Conservation (phyloP, 2,888 invertebrate genomes). For the Buathra laborator region DNA sequence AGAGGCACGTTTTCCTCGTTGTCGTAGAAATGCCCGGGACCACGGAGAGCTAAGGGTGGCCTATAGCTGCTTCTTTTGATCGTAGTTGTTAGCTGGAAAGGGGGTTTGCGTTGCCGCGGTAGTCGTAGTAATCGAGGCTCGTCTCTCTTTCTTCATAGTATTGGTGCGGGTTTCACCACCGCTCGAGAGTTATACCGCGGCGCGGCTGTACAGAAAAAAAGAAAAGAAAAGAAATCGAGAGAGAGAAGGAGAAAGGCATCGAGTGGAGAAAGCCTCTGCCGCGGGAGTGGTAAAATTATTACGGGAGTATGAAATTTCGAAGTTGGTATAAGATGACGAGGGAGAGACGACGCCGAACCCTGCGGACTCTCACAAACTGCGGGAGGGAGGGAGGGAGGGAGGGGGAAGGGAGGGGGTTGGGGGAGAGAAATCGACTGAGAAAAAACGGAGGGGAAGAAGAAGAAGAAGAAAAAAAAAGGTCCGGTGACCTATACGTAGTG, state of each 20-base stretch:
- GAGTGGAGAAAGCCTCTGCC: not conserved
- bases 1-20: constrained; percentile 69
- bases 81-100: constrained; percentile 54
- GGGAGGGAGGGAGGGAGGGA: constrained; percentile 65
- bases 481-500: constrained; percentile 32
- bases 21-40: constrained; percentile 69
- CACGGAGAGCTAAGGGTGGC: constrained; percentile 48
- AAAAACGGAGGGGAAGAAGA: constrained; percentile 61
- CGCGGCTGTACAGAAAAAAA: constrained; percentile 7
- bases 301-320: constrained; percentile 83
- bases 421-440: constrained; percentile 62
- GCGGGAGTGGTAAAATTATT: constrained; percentile 78
- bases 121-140: constrained; percentile 34
- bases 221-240: constrained; percentile 48
- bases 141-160: constrained; percentile 36
- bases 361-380: constrained; percentile 14
- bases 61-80: constrained; percentile 63
- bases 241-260: constrained; percentile 29
- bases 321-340: constrained; percentile 78
- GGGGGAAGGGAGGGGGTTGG: constrained; percentile 67
- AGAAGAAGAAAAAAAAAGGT: constrained; percentile 69
- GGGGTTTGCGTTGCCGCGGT: constrained; percentile 30
- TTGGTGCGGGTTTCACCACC: not conserved
- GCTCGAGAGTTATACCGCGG: not conserved
- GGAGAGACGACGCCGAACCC: constrained; percentile 68